Evolutionary conservation across 2,797 vertebrate species (phyloP), one percentile per base, ranked within the genome.

Genomic region (Botia almorhae): DNA sequence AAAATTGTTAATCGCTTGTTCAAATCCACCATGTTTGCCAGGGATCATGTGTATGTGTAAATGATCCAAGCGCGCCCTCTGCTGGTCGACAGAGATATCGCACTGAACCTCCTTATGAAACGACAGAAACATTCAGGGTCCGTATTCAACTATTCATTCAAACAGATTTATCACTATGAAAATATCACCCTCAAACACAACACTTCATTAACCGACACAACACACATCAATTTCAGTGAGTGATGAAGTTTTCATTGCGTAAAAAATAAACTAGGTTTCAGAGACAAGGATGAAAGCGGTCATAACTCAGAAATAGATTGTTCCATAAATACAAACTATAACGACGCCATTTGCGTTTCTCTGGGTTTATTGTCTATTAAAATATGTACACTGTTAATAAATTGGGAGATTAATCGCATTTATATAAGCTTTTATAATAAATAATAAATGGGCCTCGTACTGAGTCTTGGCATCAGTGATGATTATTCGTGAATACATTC

Each of bases 271-370:
- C 14, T 39, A 21, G 60, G 69, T 48, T 55, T 21, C 46, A 29
- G 7, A 67, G 69, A 74, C 81, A 83, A 43, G 84, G 87, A 88
- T 84, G 84, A 82, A 88, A 89, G 89, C 70, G 85, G 84, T 82
- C 87, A 88, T 89, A 88, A 89, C 78, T 89, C 85, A 75, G 77
- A 74, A 87, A 90, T 80, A 69, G 90, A 92, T 90, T 89, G 87
- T 83, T 78, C 79, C 89, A 88, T 87, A 88, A 89, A 89, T 80
- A 87, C 70, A 84, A 39, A 85, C 89, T 76, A 84, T 87, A 90
- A 89, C 87, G 82, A 91, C 83, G 82, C 84, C 85, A 82, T 80
- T 73, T 83, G 90, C 81, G 90, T 90, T 86, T 81, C 14, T 56
- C n/a, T 2, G 85, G 85, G 91, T 92, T 91, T 91, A 88, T 81